Conservation (phyloP, 2,797 vertebrate species). For the Chaetophractus vellerosus region DNA sequence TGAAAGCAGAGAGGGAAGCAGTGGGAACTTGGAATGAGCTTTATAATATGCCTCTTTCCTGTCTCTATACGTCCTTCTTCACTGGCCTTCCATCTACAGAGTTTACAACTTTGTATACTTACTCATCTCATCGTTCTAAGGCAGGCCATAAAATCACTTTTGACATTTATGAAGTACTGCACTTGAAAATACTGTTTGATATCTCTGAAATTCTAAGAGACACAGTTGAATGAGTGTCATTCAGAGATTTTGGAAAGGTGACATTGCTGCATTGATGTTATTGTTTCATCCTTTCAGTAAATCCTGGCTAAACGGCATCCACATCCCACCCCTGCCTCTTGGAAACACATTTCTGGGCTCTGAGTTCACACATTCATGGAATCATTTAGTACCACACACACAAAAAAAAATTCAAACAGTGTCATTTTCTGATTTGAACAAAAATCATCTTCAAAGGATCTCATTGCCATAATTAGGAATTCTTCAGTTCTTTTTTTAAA, state of each 20-base stretch:
- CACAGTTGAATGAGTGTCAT: neutral
- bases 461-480: neutral
- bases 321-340: neutral
- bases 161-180: constrained; percentile 21
- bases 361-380: neutral
- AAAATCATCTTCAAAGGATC: neutral
- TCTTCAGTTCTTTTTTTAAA: neutral
- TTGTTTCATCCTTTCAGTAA: neutral
- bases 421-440: neutral
- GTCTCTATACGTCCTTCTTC: neutral
- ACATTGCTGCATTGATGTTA: neutral
- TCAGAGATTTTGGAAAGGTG: neutral
- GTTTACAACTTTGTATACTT: neutral
- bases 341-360: neutral
- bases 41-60: neutral
- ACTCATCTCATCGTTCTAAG: neutral
- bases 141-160: neutral
- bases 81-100: neutral
- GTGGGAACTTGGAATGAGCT: no score
- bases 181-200: neutral
- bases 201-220: neutral
- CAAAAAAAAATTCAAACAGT: neutral
- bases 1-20: neutral
- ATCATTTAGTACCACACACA: neutral
- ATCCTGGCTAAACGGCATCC: neutral